Evolutionary conservation across 1,140 invertebrate species (phyloP).

Genomic region (Drosophila nannoptera): DNA sequence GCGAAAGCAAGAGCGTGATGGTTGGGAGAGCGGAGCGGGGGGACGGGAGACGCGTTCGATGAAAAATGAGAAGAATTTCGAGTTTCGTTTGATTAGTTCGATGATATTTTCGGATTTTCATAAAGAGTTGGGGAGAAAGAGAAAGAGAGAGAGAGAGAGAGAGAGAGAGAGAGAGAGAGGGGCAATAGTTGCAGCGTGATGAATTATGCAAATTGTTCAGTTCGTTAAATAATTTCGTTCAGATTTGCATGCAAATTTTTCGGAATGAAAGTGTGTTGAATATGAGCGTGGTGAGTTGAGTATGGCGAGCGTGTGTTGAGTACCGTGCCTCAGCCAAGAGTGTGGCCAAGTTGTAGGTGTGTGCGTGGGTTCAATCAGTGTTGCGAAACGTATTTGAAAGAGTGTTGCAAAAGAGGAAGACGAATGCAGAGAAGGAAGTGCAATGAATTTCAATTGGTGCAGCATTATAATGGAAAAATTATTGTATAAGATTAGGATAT

Average conservation of each 20-base stretch:
- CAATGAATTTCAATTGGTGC: neutral
- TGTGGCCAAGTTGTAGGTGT: neutral
- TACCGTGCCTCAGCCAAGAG: neutral
- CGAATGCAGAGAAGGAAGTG: neutral
- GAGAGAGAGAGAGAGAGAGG: conserved; percentile 11
- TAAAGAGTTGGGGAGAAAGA: conserved; percentile 16
- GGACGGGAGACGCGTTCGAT: conserved; percentile 46
- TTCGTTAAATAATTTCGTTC: neutral
- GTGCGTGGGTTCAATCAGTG: neutral
- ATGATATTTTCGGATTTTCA: conserved; percentile 16
- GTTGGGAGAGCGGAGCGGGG: neutral
- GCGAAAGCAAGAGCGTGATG: neutral
- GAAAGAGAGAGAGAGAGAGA: conserved; percentile 17
- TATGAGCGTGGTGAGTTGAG: neutral
- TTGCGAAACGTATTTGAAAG: neutral
- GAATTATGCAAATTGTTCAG: conserved; percentile 21
- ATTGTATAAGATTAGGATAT: neutral
- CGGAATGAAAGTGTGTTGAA: neutral
- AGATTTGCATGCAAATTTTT: neutral
- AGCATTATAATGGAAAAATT: neutral
- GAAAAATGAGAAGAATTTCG: conserved; percentile 62
- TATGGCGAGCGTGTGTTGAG: neutral
- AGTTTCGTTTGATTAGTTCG: conserved; percentile 54
- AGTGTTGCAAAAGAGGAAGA: neutral
- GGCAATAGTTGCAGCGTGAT: conserved; percentile 30